Evolutionary conservation across 2,797 vertebrate species (phyloP), one percentile per base, ranked within the genome.

Genomic region (Lateolabrax maculatus): DNA sequence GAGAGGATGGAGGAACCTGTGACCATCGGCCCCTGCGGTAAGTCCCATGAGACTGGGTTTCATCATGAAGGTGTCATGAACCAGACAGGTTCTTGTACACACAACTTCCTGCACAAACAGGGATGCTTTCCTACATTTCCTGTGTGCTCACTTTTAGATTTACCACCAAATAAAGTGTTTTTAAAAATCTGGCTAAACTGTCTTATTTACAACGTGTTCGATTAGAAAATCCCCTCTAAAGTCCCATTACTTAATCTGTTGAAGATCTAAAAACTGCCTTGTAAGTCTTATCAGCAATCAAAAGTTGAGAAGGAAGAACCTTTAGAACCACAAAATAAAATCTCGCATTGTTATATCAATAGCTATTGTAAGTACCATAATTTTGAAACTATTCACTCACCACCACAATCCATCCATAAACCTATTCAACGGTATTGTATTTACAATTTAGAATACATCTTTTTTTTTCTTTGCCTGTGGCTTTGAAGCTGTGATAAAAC

Each of bases 1-100:
- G 96, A 97, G 72, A 96, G 98, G 90, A 93, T 96, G 90, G 96
- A 96, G 68, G 98, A 99, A 60, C 94, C 96, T 0, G 96, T 99
- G 86, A 92, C 96, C 74, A 94, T 97, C 55, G 96, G 96, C 0
- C 97, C 97, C 39, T 97, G 96, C 21, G 97, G 98, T 99, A 93
- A 96, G 97, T 80, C 48, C 41, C n/a, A 19, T 23, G 1, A 52
- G 9, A n/a, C 27, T 36, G 23, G 51, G 19, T 60, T 64, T 71
- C 43, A 34, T 12, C 11, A 23, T 0, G 57, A 25, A 53, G 39
- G 25, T 21, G 12, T 27, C 29, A 10, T 31, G 4, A 48, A 46
- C 3, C 39, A n/a, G 9, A n/a, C 6, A 70, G 0, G 36, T 39
- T 43, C 3, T 19, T 31, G 36, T 60, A 9, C 0, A 8, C 46